phyloP scores from a whole-genome alignment of 1,140 invertebrate species.

The Pararge aegeria region DNA sequence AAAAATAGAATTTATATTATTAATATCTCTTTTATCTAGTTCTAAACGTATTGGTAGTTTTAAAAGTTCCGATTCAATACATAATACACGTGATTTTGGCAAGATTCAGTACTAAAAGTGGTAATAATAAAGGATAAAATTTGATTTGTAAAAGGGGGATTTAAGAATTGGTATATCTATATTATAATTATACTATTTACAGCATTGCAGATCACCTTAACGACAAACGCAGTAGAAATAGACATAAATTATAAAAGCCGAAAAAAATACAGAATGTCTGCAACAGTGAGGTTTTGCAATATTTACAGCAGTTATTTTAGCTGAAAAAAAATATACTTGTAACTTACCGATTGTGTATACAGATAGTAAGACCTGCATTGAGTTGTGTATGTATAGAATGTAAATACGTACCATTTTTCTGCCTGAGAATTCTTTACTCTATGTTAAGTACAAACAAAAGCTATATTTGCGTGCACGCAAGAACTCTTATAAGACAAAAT shows the following conservation, averaged over 20 bases:
- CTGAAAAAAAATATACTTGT: constrained; percentile 14
- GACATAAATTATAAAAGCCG: constrained; percentile 13
- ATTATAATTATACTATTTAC: no score
- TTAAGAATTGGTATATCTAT: no score
- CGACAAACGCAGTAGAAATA: background rate
- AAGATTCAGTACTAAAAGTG: no score
- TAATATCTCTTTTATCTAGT: no score
- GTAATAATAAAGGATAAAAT: no score
- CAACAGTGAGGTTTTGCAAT: constrained; percentile 15
- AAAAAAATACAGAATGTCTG: constrained; percentile 9
- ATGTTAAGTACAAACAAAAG: constrained; percentile 27
- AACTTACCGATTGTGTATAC: constrained; percentile 25
- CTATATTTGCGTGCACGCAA: constrained; percentile 39
- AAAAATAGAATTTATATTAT: no score
- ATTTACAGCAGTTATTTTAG: constrained; percentile 34
- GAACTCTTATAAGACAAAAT: constrained; percentile 41
- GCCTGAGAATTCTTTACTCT: background rate
- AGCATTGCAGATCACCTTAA: background rate
- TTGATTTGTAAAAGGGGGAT: no score
- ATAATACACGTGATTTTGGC: no score
- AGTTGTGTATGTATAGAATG: constrained; percentile 16
- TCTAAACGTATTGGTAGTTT: no score
- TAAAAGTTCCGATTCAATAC: no score
- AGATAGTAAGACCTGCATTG: constrained; percentile 4
- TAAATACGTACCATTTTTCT: constrained; percentile 13